phyloP scores from a whole-genome alignment of 2,113 vertebrate genomes.

The Anarrhichthys ocellatus region DNA sequence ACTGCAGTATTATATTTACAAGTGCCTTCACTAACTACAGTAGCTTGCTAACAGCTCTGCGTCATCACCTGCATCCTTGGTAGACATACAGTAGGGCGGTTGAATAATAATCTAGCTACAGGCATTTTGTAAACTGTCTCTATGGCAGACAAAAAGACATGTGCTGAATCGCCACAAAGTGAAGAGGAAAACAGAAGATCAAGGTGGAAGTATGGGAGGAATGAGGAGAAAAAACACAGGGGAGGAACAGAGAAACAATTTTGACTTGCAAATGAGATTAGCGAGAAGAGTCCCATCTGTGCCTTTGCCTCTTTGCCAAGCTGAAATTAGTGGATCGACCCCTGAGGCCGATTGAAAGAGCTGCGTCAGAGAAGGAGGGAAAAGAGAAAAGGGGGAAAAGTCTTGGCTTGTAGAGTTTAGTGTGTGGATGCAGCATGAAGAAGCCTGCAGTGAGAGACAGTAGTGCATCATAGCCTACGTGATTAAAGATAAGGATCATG shows the following conservation, averaged over 20 bases:
- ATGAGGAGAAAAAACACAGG: slow-evolving; percentile 22
- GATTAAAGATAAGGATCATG: neutral
- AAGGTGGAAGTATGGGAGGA: slow-evolving; percentile 6
- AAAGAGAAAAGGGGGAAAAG: neutral
- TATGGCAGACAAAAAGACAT: neutral
- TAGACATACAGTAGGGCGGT: neutral
- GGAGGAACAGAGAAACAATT: slow-evolving; percentile 40
- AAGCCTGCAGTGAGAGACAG: neutral
- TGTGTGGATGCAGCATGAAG: slow-evolving; percentile 10
- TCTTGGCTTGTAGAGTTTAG: slow-evolving; percentile 16
- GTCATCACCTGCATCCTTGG: no score
- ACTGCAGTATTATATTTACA: neutral
- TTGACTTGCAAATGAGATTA: slow-evolving; percentile 72
- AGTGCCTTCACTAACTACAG: no score
- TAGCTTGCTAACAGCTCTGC: neutral
- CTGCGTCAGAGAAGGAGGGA: slow-evolving; percentile 60
- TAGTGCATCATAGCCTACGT: neutral
- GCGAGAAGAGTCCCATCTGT: slow-evolving; percentile 73
- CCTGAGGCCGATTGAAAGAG: slow-evolving; percentile 67
- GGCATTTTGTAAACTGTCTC: neutral
- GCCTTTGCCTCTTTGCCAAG: slow-evolving; percentile 60
- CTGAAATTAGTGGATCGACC: slow-evolving; percentile 72
- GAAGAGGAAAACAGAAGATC: neutral
- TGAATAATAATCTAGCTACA: neutral
- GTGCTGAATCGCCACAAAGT: neutral